Evolutionary conservation across 2,113 vertebrate genomes (phyloP).

Genomic region (Sigmodon hispidus): DNA sequence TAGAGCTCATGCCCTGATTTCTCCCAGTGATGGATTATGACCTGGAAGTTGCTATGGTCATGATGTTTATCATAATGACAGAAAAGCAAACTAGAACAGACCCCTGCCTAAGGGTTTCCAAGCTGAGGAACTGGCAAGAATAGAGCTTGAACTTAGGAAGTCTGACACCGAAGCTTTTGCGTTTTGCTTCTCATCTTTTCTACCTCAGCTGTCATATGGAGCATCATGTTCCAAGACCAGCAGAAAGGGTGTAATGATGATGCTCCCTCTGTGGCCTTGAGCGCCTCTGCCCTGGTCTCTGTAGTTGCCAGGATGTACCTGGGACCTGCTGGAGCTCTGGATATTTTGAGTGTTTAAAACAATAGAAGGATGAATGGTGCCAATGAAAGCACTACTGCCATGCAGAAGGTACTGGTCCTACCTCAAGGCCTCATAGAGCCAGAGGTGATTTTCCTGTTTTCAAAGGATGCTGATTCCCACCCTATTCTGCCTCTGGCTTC

Average conservation of each 20-base stretch:
- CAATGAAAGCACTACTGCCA: neutral
- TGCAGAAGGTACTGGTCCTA: neutral
- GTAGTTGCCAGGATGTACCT: neutral
- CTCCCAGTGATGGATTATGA: neutral
- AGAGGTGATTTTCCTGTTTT: neutral
- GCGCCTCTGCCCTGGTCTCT: neutral
- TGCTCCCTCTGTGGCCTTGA: neutral
- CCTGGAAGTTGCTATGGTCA: neutral
- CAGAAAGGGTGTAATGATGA: neutral
- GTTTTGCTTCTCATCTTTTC: neutral
- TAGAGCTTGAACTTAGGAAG: neutral
- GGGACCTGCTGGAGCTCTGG: neutral
- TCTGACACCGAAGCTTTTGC: neutral
- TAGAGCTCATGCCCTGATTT: neutral
- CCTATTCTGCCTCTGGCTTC: neutral
- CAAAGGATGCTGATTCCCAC: neutral
- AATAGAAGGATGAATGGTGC: neutral
- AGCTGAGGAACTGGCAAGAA: neutral
- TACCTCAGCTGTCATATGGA: neutral
- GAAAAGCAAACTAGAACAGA: neutral
- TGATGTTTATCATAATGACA: neutral
- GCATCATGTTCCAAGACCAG: neutral
- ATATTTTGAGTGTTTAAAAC: too few relatives aligned
- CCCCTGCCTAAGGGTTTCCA: neutral
- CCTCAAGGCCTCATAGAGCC: neutral